Evolutionary conservation across 1,140 invertebrate species (phyloP), one percentile per base, ranked within the genome.

Genomic region (Aphaenogaster ashmeadi): DNA sequence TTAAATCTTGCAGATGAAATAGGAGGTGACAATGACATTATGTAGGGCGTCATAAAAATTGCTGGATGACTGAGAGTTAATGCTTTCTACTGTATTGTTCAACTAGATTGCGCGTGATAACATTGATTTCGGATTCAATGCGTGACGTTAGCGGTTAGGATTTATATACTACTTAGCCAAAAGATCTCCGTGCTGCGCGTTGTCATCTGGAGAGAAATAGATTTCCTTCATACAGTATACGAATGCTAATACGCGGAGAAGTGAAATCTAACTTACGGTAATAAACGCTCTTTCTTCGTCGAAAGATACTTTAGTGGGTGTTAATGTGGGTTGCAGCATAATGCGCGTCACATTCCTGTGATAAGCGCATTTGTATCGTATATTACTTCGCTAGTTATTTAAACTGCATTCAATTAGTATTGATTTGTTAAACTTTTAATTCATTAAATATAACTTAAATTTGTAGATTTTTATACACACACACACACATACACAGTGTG

Each of bases 261-360:
- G 27, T 84, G n/a, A 50, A 74, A 75, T 62, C 38, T 56, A 38
- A 74, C 38, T 81, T 56, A 81, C 38, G n/a, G 2, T 62, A n/a
- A 60, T 75, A 72, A 72, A 72, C 66, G 52, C 27, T 44, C 27
- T 74, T 84, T 84, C 54, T 47, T 75, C 54, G 27, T 50, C 69
- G 41, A 74, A 74, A 54, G 69, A 44, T 71, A 71, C 50, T 71
- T 56, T n/a, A 44, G 78, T 80, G n/a, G 78, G 78, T 80, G 67
- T 84, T 62, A 21, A n/a, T 13, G 69, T 58, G 67, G 18, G 67
- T 36, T 58, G 80, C 15, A 33, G 9, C 21, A 21, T 72, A 83
- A 83, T 60, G 54, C 21, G 41, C 44, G 52, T n/a, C n/a, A 38
- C 41, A 47, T 83, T 47, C 18, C 2, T 2, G 80, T 27, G 80